Conservation (phyloP, 2,888 invertebrate genomes). For the Salpingus planirostris region DNA sequence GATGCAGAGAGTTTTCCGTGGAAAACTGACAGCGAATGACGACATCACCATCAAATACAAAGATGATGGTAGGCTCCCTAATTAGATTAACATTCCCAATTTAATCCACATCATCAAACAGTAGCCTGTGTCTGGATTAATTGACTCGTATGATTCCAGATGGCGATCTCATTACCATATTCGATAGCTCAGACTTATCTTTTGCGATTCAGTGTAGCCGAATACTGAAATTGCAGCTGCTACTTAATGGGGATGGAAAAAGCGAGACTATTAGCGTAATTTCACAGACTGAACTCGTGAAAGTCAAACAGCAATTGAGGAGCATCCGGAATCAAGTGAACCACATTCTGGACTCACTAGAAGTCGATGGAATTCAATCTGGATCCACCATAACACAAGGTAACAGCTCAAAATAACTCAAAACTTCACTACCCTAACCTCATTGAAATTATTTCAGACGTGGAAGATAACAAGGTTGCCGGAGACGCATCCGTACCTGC, state of each 20-base stretch:
- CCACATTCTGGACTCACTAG: slow-evolving; percentile 49
- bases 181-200: slow-evolving; percentile 59
- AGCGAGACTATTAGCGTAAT: slow-evolving; percentile 23
- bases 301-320: slow-evolving; percentile 41
- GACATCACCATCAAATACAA: slow-evolving; percentile 62
- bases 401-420: too few species aligned
- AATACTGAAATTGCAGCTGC: slow-evolving; percentile 54
- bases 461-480: too few species aligned
- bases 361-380: slow-evolving; percentile 32
- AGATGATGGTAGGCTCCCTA: slow-evolving; percentile 51
- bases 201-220: slow-evolving; percentile 61
- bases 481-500: not conserved
- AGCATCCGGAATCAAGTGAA: slow-evolving; percentile 52
- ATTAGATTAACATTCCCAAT: slow-evolving; percentile 7
- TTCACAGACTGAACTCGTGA: slow-evolving; percentile 39
- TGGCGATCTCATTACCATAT: slow-evolving; percentile 62
- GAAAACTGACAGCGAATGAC: slow-evolving; percentile 53
- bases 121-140: slow-evolving; percentile 4
- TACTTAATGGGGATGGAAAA: slow-evolving; percentile 39
- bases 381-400: too few species aligned
- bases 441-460: too few species aligned
- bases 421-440: too few species aligned
- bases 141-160: slow-evolving; percentile 44
- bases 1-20: slow-evolving; percentile 63
- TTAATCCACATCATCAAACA: not conserved